A percentile compares a stretch with the other conserved stretches of the same genome.
Evolutionary conservation across 2,888 invertebrate genomes (phyloP).

Genomic region (Tipula confusa): DNA sequence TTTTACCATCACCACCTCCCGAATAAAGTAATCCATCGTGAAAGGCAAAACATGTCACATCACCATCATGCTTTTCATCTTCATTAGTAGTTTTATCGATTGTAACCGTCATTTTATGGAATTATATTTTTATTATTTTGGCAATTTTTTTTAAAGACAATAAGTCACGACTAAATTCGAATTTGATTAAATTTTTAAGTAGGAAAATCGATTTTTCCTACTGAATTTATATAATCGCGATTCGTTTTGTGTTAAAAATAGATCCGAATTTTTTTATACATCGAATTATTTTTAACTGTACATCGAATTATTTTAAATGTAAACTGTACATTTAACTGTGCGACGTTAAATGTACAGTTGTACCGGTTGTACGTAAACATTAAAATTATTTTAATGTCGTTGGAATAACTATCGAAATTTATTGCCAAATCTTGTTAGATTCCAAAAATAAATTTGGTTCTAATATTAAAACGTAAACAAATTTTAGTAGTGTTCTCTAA

Average conservation of each 20-base stretch:
- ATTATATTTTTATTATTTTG: not conserved
- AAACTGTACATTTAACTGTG: too few species aligned
- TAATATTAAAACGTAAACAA: too few species aligned
- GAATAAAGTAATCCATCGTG: slow-evolving; percentile 44
- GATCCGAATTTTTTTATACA: not conserved
- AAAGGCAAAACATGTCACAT: slow-evolving; percentile 44
- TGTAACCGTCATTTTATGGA: slow-evolving; percentile 38
- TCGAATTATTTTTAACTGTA: not conserved
- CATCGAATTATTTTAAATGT: too few species aligned
- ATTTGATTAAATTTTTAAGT: not conserved
- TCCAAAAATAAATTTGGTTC: too few species aligned
- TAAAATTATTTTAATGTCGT: not conserved
- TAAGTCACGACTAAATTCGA: not conserved
- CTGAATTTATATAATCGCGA: not conserved
- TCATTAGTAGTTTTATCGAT: slow-evolving; percentile 39
- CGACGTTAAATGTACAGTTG: not conserved
- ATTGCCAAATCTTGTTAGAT: not conserved
- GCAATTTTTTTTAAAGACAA: not conserved
- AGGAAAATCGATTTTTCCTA: not conserved
- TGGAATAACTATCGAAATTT: not conserved
- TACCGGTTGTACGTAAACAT: too few species aligned
- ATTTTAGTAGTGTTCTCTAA: too few species aligned
- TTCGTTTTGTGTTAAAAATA: slow-evolving; percentile 25
- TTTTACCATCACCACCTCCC: slow-evolving; percentile 50
- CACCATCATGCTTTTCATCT: slow-evolving; percentile 44